Evolutionary conservation across 2,888 invertebrate genomes (phyloP), one percentile per base, ranked within the genome.

Genomic region (Philereme vetulata): DNA sequence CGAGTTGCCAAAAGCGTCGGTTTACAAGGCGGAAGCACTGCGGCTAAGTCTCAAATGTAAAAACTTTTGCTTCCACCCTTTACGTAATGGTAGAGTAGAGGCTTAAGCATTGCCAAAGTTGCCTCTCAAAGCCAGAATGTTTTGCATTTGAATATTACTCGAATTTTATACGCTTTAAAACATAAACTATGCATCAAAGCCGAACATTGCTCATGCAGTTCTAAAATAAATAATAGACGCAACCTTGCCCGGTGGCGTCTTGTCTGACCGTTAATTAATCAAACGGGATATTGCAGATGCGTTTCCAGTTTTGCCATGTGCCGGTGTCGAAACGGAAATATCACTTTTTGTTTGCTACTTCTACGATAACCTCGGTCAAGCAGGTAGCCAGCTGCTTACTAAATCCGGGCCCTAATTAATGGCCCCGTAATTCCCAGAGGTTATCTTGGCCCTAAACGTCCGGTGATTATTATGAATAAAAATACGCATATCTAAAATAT

Each of bases 41-140:
- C 78, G 81, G 68, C 81, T 80, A 80, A 80, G 84, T 79, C 77
- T 84, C 84, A 85, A 87, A 90, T 86, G 87, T 85, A 88, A 89
- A 92, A 92, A 90, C 84, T 90, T 91, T 87, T 84, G 81, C 89
- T 83, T 81, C 63, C 74, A 87, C 87, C 86, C 88, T 86, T 89
- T 86, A 80, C 80, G 84, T 86, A 84, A 85, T 84, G 81, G 80
- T 77, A 76, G 77, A 76, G 81, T 72, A n/a, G 75, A 74, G 81
- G 83, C 86, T 87, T 84, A 79, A 84, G 83, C 86, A 85, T 88
- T 87, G 80, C 84, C 78, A 68, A 89, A 90, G 83, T 89, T 88
- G 73, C 78, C 73, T 71, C 82, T 88, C 88, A 89, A 89, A 90
- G 88, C 82, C 68, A 82, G 84, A 87, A 90, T 90, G 85, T 86